phyloP scores from a whole-genome alignment of 2,113 vertebrate species.

The Epinephelus fuscoguttatus region DNA sequence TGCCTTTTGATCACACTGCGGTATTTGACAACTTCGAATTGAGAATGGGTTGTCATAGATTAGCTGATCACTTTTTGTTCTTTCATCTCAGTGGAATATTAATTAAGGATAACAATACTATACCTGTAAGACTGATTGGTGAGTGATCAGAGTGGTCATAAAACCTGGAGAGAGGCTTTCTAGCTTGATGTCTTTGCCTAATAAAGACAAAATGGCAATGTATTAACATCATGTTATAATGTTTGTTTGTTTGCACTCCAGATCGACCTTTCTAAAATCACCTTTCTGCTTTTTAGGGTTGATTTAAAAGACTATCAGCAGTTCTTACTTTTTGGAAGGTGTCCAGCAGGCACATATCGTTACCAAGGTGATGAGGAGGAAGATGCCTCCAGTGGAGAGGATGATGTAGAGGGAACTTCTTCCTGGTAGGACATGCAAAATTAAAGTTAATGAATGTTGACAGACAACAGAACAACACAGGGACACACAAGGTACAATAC shows the following conservation, averaged over 20 bases:
- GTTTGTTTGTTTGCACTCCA: neutral
- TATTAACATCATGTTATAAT: neutral
- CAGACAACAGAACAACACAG: neutral
- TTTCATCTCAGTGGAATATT: neutral
- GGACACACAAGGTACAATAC: no score
- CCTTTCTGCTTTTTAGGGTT: neutral
- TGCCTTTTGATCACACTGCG: no score
- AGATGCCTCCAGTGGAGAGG: slow-evolving; percentile 96
- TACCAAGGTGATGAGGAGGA: slow-evolving; percentile 95
- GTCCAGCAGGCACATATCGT: slow-evolving; percentile 99
- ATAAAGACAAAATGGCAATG: neutral
- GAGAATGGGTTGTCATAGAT: neutral
- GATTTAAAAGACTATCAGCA: neutral
- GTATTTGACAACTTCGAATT: no score
- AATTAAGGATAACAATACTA: neutral
- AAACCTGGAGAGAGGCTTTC: slow-evolving; percentile 62
- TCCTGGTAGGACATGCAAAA: slow-evolving; percentile 78
- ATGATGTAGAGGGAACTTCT: slow-evolving; percentile 98
- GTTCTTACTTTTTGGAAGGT: slow-evolving; percentile 87
- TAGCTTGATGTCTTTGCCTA: slow-evolving; percentile 48
- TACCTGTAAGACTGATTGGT: slow-evolving; percentile 59
- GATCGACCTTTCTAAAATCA: neutral
- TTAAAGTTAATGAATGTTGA: neutral
- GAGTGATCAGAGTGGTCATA: slow-evolving; percentile 38
- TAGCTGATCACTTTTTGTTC: neutral